These are phyloP conservation scores for Hydrotaea diabolus DNA, from an alignment of 2,888 invertebrate genomes.

Conservation along the genomic window DNA sequence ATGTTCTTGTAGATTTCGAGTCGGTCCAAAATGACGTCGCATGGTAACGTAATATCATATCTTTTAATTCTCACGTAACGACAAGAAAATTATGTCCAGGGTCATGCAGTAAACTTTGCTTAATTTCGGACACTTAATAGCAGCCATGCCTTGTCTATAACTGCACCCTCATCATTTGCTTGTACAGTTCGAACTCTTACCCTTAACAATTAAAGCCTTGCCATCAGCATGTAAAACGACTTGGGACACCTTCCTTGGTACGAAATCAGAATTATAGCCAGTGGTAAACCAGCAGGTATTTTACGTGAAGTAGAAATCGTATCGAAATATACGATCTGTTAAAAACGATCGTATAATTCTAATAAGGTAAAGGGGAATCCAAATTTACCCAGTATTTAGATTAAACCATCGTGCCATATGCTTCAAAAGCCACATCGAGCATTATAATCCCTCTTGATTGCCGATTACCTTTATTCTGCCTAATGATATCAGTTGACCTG, in stretches of 20 bases:
- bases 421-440: constrained; percentile 5
- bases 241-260: neutral
- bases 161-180: too few relatives aligned
- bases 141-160: too few relatives aligned
- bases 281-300: neutral
- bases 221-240: neutral
- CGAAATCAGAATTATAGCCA: neutral
- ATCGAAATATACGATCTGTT: neutral
- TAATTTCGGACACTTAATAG: too few relatives aligned
- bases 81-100: too few relatives aligned
- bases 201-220: too few relatives aligned
- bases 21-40: too few relatives aligned
- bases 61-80: too few relatives aligned
- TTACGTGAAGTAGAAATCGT: neutral
- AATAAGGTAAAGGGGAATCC: neutral
- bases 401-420: neutral
- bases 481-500: neutral
- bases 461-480: neutral
- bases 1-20: too few relatives aligned
- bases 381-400: neutral
- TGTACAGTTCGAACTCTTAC: too few relatives aligned
- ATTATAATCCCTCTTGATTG: neutral
- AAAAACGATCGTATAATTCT: constrained; percentile 13
- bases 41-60: too few relatives aligned
- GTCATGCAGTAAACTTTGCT: too few relatives aligned